Evolutionary conservation across 2,113 vertebrate genomes (phyloP).

Genomic region (Petrocephalus microphthalmus): DNA sequence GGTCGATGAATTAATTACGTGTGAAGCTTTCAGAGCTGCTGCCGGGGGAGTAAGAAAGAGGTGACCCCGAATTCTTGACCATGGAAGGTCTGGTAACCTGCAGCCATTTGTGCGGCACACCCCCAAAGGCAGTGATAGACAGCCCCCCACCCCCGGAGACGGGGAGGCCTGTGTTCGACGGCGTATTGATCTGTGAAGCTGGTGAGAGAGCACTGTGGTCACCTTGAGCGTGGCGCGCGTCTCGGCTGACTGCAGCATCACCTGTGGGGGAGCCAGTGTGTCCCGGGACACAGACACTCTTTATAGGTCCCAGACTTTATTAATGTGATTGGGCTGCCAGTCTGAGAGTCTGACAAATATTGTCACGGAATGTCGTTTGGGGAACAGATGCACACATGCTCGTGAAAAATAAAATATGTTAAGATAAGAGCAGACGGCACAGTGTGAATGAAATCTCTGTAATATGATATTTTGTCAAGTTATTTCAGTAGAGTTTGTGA

Average conservation of each 20-base stretch:
- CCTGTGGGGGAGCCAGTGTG: background rate
- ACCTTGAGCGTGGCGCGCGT: constrained; percentile 35
- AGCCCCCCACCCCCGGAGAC: constrained; percentile 21
- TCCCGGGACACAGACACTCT: background rate
- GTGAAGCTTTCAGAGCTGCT: background rate
- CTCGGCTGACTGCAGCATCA: constrained; percentile 28
- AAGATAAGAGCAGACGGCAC: background rate
- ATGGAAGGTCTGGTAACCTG: constrained; percentile 27
- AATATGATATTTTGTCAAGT: background rate
- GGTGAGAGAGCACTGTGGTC: constrained; percentile 42
- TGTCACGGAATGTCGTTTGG: background rate
- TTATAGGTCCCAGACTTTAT: background rate
- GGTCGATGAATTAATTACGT: background rate
- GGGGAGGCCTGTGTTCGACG: constrained; percentile 38
- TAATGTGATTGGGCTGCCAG: background rate
- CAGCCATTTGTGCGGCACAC: constrained; percentile 26
- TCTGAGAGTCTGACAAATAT: background rate
- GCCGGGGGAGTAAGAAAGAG: background rate
- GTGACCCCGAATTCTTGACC: constrained; percentile 8
- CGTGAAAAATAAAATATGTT: background rate
- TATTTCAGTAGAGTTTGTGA: background rate
- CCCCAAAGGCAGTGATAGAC: constrained; percentile 20
- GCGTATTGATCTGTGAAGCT: constrained; percentile 42
- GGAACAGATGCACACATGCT: background rate
- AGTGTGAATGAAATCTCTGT: background rate